These are phyloP conservation scores for Peromyscus maniculatus DNA, from an alignment of 2,113 vertebrate species.

Conservation along the genomic window DNA sequence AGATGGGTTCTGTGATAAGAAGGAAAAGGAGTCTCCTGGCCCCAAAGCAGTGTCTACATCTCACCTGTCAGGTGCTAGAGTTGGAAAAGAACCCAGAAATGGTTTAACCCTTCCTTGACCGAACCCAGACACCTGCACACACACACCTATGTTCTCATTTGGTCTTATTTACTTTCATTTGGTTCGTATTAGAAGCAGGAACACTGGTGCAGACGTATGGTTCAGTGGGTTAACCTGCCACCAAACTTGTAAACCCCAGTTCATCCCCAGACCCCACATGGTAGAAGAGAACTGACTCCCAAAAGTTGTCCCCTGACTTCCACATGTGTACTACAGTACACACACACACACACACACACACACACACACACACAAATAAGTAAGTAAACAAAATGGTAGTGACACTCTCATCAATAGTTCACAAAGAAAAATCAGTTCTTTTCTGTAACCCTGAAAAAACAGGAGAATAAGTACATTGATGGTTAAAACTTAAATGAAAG, in stretches of 20 bases:
- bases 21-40: conserved; percentile 5
- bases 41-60: background rate
- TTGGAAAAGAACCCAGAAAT: background rate
- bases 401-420: background rate
- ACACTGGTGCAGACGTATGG: no score
- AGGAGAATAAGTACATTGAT: conserved; percentile 52
- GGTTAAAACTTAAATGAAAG: background rate
- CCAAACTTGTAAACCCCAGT: background rate
- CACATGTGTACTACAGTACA: fast-evolving
- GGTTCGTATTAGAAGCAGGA: background rate
- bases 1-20: background rate
- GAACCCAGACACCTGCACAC: conserved; percentile 5
- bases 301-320: background rate
- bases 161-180: conserved; percentile 18
- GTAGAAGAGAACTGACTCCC: background rate
- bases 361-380: background rate
- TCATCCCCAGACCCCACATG: background rate
- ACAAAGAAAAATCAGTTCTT: conserved; percentile 15
- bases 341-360: background rate
- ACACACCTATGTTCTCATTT: background rate
- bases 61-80: background rate
- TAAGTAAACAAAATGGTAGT: background rate
- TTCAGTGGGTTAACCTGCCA: no score
- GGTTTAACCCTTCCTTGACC: background rate
- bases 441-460: background rate